These are phyloP conservation scores for Rhizomys pruinosus DNA, from an alignment of 2,113 vertebrate genomes.

Conservation along the genomic window DNA sequence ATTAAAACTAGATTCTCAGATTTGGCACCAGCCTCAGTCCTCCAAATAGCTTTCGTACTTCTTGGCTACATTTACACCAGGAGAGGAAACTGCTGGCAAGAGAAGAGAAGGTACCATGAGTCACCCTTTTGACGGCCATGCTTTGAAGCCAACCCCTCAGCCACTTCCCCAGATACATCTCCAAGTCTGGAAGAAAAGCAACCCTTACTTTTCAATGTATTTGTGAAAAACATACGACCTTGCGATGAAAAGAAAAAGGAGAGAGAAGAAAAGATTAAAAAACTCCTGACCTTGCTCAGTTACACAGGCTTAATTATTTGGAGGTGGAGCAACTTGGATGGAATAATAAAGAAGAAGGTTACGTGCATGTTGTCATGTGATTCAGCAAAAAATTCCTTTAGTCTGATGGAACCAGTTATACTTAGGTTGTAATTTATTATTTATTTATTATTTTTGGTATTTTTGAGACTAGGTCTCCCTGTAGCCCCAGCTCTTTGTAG, in stretches of 20 bases:
- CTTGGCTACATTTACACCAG: background rate
- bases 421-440: no score
- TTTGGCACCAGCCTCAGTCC: constrained; percentile 10
- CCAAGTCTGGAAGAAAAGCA: constrained; percentile 17
- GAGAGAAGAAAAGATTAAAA: background rate
- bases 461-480: no score
- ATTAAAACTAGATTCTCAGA: constrained; percentile 57
- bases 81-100: constrained; percentile 48
- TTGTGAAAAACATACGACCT: constrained; percentile 38
- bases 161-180: constrained; percentile 42
- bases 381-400: constrained; percentile 65
- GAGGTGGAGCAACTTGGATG: background rate
- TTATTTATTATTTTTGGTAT: no score
- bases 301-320: constrained; percentile 33
- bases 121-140: background rate
- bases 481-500: no score
- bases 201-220: background rate
- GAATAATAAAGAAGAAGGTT: background rate
- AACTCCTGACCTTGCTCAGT: background rate
- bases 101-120: background rate
- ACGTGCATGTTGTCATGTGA: constrained; percentile 44
- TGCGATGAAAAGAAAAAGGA: background rate
- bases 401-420: constrained; percentile 54
- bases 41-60: constrained; percentile 49
- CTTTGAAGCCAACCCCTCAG: constrained; percentile 44